These are phyloP conservation scores for Drosophila watanabei DNA, from an alignment of 1,140 invertebrate species.

Conservation along the genomic window DNA sequence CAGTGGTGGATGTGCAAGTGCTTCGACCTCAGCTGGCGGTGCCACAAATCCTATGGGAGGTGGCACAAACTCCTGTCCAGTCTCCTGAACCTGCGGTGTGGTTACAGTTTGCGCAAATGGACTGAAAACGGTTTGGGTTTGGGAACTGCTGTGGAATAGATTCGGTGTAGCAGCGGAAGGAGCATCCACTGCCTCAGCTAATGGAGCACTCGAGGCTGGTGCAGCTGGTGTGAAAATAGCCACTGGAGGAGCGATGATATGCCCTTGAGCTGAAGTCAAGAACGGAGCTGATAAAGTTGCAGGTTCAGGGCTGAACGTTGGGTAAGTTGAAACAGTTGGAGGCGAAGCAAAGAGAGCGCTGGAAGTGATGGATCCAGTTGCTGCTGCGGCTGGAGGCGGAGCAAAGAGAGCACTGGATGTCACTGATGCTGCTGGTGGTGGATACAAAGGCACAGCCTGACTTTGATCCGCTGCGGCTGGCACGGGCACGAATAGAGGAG, in stretches of 20 bases:
- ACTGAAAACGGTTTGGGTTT: slow-evolving; percentile 69
- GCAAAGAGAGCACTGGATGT: slow-evolving; percentile 26
- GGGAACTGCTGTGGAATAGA: slow-evolving; percentile 27
- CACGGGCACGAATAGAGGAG: slow-evolving; percentile 60
- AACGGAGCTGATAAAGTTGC: neutral
- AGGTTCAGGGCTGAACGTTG: neutral
- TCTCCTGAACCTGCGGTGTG: slow-evolving; percentile 46
- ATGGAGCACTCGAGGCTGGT: neutral
- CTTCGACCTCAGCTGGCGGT: slow-evolving; percentile 3
- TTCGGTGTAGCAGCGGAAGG: slow-evolving; percentile 13
- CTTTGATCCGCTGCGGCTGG: slow-evolving; percentile 20
- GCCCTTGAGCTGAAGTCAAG: slow-evolving; percentile 1
- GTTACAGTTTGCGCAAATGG: slow-evolving; percentile 64
- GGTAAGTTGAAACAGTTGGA: neutral
- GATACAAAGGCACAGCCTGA: slow-evolving; percentile 28
- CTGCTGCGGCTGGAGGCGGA: neutral
- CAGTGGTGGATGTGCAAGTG: slow-evolving; percentile 12
- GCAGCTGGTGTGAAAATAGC: slow-evolving; percentile 2
- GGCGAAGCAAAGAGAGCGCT: slow-evolving; percentile 33
- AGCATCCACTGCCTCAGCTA: slow-evolving; percentile 10
- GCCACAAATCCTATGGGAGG: slow-evolving; percentile 66
- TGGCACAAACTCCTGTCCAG: slow-evolving; percentile 41
- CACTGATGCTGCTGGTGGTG: slow-evolving; percentile 13
- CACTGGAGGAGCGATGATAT: neutral
- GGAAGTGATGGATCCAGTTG: neutral